These are phyloP conservation scores for Salvelinus sp. DNA, from an alignment of 2,113 vertebrate species.

Conservation along the genomic window DNA sequence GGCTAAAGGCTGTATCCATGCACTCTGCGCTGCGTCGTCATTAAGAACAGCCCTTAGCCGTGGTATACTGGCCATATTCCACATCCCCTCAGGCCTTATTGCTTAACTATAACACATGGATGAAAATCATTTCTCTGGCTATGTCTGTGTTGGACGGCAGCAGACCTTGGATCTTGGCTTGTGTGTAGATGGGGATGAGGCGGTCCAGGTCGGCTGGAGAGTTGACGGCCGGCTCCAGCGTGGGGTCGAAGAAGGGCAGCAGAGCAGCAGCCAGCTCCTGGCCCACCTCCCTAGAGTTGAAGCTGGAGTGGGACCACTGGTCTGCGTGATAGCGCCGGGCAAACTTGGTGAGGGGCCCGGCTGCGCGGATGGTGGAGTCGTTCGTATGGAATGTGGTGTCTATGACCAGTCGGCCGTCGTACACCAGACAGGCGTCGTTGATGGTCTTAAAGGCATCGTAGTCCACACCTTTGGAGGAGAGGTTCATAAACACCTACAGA, in stretches of 20 bases:
- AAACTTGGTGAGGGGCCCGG: constrained; percentile 90
- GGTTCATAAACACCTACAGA: constrained; percentile 84
- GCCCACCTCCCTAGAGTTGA: constrained; percentile 88
- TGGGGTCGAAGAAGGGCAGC: constrained; percentile 82
- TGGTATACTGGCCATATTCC: too few relatives aligned
- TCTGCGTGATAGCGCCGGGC: constrained; percentile 78
- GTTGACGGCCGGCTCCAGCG: constrained; percentile 45
- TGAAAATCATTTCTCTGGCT: not conserved
- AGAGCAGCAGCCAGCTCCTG: constrained; percentile 80
- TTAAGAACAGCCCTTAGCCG: too few relatives aligned
- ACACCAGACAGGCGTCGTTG: constrained; percentile 82
- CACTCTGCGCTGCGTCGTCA: too few relatives aligned
- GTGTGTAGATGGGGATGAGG: constrained; percentile 79
- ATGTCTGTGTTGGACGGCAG: not conserved
- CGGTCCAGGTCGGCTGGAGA: constrained; percentile 56
- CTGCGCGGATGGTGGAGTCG: constrained; percentile 79
- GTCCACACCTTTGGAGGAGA: constrained; percentile 80
- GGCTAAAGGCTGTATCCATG: too few relatives aligned
- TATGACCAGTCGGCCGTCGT: constrained; percentile 85
- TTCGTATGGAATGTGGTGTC: constrained; percentile 80
- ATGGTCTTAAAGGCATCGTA: constrained; percentile 80
- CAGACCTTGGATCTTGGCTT: constrained; percentile 85
- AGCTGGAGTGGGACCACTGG: constrained; percentile 79
- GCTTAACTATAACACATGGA: not conserved
- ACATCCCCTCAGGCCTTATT: too few relatives aligned